A percentile compares a stretch with the other conserved stretches of the same genome.
Evolutionary conservation across 2,113 vertebrate species (phyloP).

Genomic region (Monarcha castaneiventris): DNA sequence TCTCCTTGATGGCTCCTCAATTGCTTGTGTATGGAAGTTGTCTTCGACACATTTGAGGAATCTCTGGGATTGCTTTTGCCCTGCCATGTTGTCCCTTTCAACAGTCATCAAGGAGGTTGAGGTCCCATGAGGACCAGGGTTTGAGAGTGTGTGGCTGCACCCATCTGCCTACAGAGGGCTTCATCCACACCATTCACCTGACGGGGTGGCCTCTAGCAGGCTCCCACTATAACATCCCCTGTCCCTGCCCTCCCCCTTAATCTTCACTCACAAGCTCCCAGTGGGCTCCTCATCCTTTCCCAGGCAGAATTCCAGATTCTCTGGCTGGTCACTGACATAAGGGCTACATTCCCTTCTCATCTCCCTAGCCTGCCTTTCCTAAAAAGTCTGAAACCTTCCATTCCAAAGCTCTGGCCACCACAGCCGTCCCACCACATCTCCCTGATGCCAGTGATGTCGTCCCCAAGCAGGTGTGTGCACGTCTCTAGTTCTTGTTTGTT

Average conservation of each 20-base stretch:
- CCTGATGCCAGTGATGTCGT: fast-evolving
- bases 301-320: neutral
- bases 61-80: neutral
- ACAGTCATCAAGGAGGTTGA: fast-evolving
- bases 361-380: neutral
- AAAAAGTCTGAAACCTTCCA: neutral
- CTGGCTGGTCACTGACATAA: neutral
- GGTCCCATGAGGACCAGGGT: neutral
- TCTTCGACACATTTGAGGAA: neutral
- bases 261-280: neutral
- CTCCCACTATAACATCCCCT: neutral
- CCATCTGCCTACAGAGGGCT: neutral
- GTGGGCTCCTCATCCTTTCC: neutral
- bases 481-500: neutral
- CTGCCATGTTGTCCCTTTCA: fast-evolving
- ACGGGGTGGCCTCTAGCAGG: neutral
- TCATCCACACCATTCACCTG: no score
- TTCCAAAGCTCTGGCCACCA: neutral
- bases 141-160: neutral
- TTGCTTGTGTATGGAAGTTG: neutral
- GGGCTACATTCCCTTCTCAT: fast-evolving
- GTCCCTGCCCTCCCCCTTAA: neutral
- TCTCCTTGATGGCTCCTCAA: no score
- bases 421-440: neutral
- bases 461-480: neutral